Base-by-base conservation (phyloP, 1,140 invertebrate species). In the Ridgeia piscesae region DNA sequence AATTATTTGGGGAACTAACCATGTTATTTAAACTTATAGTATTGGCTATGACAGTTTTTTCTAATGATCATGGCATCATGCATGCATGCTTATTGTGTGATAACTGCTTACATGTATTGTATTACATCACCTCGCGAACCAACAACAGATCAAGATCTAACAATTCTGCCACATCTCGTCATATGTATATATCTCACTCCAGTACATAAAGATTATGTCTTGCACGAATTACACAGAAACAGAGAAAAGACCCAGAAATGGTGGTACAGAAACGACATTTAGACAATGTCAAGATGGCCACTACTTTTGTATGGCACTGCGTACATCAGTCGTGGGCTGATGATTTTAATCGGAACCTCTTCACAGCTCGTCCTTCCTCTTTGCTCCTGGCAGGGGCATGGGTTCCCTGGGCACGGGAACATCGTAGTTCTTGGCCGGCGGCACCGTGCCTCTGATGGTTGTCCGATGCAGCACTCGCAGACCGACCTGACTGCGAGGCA, bases 381-480 rank as follows among this genome's bases (percentile, higher is more conserved):
- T 77, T 77, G 17, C 58, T 77, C 58, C 58, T 17, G 58, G 58
- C 11, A 77, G 58, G 27, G 58, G 27, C 58, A 77, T 77, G 27
- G 58, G 58, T 77, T 77, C 58, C 58, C 27, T 77, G 58, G 58
- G 58, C 2, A 21, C 33, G 91, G 33, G 91, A 91, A 48, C 91
- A 0, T 6, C 31, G 50, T 91, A 91, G 33, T 92, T 89, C 92
- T 95, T 95, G 27, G 92, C 91, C 88, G 96, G 96, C 48, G 94
- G 94, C 92, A 91, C 92, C 21, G 93, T 95, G n/a, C 96, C 96
- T 92, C 94, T 94, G 17, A 96, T 94, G 27, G 96, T 96, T 33
- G 96, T 96, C 77, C 96, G 93, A 93, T 96, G 96, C 33, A 96
- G 93, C n/a, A 96, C 94, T 93, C 96, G 93, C 1, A 96, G 93